phyloP scores from a whole-genome alignment of 2,113 vertebrate species.

The Carettochelys insculpta region DNA sequence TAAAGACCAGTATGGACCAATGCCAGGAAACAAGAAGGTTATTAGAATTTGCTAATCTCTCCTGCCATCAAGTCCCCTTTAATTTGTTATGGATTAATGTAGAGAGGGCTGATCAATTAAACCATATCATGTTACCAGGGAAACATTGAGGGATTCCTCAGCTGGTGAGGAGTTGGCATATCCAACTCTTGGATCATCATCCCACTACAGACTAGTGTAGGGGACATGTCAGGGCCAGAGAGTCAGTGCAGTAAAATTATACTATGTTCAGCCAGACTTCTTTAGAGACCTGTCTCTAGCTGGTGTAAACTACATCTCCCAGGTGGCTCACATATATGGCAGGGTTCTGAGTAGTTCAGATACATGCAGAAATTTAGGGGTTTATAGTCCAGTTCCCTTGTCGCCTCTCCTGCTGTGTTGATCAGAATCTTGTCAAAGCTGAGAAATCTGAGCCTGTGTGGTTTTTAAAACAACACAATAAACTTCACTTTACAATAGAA shows the following conservation, averaged over 20 bases:
- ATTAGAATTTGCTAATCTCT: neutral
- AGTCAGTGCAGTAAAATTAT: neutral
- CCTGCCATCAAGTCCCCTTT: neutral
- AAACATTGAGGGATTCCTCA: neutral
- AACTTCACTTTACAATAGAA: neutral
- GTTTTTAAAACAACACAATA: neutral
- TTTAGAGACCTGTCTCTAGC: neutral
- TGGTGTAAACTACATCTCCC: rapidly evolving
- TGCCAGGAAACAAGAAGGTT: neutral
- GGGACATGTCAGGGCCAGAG: neutral
- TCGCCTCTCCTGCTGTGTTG: neutral
- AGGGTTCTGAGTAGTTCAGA: neutral
- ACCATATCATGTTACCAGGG: neutral
- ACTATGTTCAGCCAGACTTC: neutral
- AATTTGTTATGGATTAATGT: neutral
- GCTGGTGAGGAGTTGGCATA: neutral
- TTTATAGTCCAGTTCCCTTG: neutral
- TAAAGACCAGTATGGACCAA: neutral
- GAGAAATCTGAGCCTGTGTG: neutral
- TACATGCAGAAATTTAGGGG: neutral
- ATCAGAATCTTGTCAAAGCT: neutral
- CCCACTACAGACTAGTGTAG: neutral
- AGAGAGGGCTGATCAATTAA: neutral
- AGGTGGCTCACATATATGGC: neutral
- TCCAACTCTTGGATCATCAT: neutral